Conservation (phyloP, 2,113 vertebrate genomes). For the Polypterus bichir region DNA sequence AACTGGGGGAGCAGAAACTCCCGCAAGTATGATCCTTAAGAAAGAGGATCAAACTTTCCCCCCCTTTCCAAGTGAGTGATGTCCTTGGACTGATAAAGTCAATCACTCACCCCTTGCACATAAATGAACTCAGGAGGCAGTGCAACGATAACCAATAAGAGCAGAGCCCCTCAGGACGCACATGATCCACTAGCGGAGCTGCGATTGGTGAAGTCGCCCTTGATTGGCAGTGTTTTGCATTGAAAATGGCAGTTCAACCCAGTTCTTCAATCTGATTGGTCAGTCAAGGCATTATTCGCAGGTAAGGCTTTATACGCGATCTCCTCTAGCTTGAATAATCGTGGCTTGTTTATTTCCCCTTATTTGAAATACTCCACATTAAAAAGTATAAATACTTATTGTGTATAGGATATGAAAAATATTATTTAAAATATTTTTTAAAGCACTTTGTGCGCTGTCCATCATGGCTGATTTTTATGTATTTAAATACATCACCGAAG, state of each 20-base stretch:
- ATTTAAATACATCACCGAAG: too few species aligned
- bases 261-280: constrained; percentile 67
- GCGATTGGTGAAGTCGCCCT: constrained; percentile 54
- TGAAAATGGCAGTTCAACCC: constrained; percentile 69
- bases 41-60: constrained; percentile 69
- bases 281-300: constrained; percentile 48
- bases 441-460: too few species aligned
- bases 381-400: too few species aligned
- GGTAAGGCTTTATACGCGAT: constrained; percentile 46
- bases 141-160: constrained; percentile 64
- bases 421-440: too few species aligned
- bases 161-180: constrained; percentile 46
- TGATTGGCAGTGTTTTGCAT: constrained; percentile 65
- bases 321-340: constrained; percentile 23
- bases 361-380: constrained; percentile 21
- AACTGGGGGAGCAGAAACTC: constrained; percentile 47
- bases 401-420: too few species aligned
- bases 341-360: constrained; percentile 18
- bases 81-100: constrained; percentile 95
- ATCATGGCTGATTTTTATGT: too few species aligned
- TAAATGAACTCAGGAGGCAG: constrained; percentile 81
- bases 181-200: constrained; percentile 47
- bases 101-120: constrained; percentile 84
- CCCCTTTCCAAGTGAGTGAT: constrained; percentile 74
- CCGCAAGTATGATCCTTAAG: constrained; percentile 60